phyloP scores from a whole-genome alignment of 2,113 vertebrate species.

The Casuarius casuarius region DNA sequence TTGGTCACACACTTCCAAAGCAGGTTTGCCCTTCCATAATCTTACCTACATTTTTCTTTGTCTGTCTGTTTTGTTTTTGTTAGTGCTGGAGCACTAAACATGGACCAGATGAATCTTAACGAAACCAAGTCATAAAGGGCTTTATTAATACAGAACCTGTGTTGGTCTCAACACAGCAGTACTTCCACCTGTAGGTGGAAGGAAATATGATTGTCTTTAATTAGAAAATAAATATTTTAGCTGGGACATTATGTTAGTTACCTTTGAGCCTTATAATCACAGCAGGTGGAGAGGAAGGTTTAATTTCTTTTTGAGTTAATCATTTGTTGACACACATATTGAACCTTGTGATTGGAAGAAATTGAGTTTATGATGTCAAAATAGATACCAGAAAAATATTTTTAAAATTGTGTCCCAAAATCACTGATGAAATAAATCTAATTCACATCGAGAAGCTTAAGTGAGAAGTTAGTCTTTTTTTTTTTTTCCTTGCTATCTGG shows the following conservation, averaged over 20 bases:
- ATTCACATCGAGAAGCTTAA: not conserved
- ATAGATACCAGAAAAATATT: not conserved
- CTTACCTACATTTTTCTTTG: not conserved
- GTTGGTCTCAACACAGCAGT: not conserved
- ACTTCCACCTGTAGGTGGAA: not conserved
- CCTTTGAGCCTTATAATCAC: not conserved
- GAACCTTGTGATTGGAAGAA: not conserved
- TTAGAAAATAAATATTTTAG: not conserved
- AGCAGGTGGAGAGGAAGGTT: not conserved
- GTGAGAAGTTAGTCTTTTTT: not conserved
- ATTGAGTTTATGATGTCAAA: not conserved
- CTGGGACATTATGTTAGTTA: not conserved
- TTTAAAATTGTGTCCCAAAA: not conserved
- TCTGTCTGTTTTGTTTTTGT: not conserved
- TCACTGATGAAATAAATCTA: not conserved
- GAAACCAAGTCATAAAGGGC: not conserved
- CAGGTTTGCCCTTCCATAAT: not conserved
- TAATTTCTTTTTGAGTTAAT: not conserved
- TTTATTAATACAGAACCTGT: not conserved
- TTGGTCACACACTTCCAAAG: not conserved
- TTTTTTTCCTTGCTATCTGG: not conserved
- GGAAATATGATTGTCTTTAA: not conserved
- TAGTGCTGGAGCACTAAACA: too few relatives aligned
- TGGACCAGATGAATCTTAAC: not conserved
- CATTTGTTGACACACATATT: not conserved